These are phyloP conservation scores for Merops nubicus DNA, from an alignment of 2,113 vertebrate genomes.

Conservation along the genomic window DNA sequence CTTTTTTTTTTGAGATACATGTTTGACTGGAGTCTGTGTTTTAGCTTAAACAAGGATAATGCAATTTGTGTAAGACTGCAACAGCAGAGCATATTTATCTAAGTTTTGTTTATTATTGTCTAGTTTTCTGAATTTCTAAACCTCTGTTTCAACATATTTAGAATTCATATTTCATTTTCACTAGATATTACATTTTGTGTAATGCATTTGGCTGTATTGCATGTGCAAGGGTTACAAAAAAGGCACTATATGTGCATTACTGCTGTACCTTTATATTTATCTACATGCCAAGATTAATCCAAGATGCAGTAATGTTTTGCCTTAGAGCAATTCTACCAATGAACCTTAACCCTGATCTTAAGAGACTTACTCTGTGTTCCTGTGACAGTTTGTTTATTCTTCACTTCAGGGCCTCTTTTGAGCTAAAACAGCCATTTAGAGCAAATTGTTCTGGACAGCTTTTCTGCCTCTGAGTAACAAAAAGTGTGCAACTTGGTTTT, in stretches of 20 bases:
- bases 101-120: conserved; percentile 34
- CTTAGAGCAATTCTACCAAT: conserved; percentile 57
- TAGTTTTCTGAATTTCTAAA: conserved; percentile 10
- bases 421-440: conserved; percentile 62
- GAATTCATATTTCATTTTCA: conserved; percentile 11
- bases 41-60: neutral
- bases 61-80: neutral
- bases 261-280: conserved; percentile 52
- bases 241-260: neutral
- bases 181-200: neutral
- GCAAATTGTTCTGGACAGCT: conserved; percentile 64
- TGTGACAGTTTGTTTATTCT: conserved; percentile 71
- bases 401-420: conserved; percentile 67
- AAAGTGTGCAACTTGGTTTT: conserved; percentile 3
- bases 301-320: conserved; percentile 62
- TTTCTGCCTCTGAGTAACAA: conserved; percentile 50
- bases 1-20: neutral
- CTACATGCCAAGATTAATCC: conserved; percentile 53
- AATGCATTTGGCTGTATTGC: neutral
- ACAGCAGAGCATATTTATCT: conserved; percentile 1
- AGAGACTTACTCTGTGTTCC: conserved; percentile 59
- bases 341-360: conserved; percentile 70
- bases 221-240: neutral
- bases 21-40: neutral
- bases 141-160: conserved; percentile 10